phyloP scores from a whole-genome alignment of 2,888 invertebrate genomes.

The Palloptera scutellata region DNA sequence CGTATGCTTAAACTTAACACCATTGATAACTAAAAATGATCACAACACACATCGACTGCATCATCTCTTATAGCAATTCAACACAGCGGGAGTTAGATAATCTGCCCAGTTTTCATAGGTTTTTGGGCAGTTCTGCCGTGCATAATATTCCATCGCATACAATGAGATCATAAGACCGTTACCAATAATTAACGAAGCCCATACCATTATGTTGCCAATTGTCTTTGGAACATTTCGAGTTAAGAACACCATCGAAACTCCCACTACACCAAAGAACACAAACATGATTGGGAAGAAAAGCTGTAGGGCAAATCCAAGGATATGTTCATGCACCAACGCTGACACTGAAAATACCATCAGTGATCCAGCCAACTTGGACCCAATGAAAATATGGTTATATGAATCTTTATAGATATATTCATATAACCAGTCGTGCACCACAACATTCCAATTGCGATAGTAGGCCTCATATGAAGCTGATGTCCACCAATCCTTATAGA shows the following conservation, averaged over 20 bases:
- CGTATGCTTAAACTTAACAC: no score
- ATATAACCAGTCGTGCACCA: conserved; percentile 94
- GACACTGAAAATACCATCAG: conserved; percentile 80
- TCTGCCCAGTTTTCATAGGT: conserved; percentile 47
- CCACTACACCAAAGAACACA: conserved; percentile 76
- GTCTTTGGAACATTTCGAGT: conserved; percentile 65
- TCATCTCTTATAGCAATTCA: conserved; percentile 58
- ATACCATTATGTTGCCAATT: conserved; percentile 82
- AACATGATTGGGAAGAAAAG: conserved; percentile 90
- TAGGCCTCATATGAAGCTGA: conserved; percentile 80
- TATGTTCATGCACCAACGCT: conserved; percentile 87
- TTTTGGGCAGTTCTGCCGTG: conserved; percentile 54
- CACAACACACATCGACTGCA: background rate
- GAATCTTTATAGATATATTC: conserved; percentile 85
- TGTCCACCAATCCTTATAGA: conserved; percentile 96
- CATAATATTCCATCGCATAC: conserved; percentile 79
- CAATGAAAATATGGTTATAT: conserved; percentile 63
- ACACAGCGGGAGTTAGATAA: conserved; percentile 66
- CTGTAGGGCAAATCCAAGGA: conserved; percentile 79
- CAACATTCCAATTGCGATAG: conserved; percentile 94
- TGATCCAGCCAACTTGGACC: conserved; percentile 67
- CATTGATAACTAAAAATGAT: background rate
- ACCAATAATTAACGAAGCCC: conserved; percentile 82
- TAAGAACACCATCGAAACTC: conserved; percentile 68
- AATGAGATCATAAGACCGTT: conserved; percentile 72